Conservation (phyloP, 1,140 invertebrate species). For the Rhyacophila brunnea region DNA sequence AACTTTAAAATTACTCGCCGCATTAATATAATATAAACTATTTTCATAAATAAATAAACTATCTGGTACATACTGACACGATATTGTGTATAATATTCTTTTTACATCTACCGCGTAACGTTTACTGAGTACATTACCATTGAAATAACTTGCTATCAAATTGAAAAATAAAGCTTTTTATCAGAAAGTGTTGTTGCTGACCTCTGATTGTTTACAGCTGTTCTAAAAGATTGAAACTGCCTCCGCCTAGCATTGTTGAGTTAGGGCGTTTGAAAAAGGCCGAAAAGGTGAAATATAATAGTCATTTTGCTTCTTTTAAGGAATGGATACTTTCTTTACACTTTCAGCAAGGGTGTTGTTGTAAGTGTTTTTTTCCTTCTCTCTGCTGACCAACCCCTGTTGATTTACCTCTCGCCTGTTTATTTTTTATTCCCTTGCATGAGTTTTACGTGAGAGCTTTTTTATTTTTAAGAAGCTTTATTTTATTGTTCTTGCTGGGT, state of each 20-base stretch:
- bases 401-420: constrained; percentile 26
- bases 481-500: not conserved
- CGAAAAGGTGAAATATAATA: constrained; percentile 35
- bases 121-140: too few species aligned
- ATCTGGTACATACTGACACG: too few species aligned
- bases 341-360: constrained; percentile 15
- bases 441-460: constrained; percentile 8
- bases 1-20: too few species aligned
- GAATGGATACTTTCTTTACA: constrained; percentile 29
- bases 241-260: constrained; percentile 17
- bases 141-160: too few species aligned
- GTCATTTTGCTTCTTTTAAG: constrained; percentile 34
- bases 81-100: too few species aligned
- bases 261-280: constrained; percentile 23
- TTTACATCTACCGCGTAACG: too few species aligned
- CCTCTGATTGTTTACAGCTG: too few species aligned
- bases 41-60: too few species aligned
- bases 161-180: too few species aligned
- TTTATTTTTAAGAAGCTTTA: constrained; percentile 20
- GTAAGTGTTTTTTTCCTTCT: constrained; percentile 18
- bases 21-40: too few species aligned
- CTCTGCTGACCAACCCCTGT: constrained; percentile 18
- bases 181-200: too few species aligned
- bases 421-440: constrained; percentile 22
- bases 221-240: too few species aligned